Conservation (phyloP, 2,888 invertebrate species). For the Choreutis nemorana region DNA sequence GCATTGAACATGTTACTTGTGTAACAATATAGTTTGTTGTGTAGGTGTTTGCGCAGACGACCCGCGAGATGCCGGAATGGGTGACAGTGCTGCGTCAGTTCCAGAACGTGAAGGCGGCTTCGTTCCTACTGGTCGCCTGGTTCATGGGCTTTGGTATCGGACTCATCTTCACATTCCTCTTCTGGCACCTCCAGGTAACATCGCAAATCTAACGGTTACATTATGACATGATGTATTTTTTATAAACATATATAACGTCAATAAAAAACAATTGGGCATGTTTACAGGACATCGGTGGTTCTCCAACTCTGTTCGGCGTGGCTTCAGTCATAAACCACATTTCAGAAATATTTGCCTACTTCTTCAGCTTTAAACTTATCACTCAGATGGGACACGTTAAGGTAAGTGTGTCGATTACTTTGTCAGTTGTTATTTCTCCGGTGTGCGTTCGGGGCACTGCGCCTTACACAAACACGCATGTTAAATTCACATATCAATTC, state of each 20-base stretch:
- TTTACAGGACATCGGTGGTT: slow-evolving; percentile 88
- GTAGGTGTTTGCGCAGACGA: slow-evolving; percentile 88
- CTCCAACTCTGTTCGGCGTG: slow-evolving; percentile 96
- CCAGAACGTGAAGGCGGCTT: slow-evolving; percentile 88
- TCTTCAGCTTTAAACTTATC: slow-evolving; percentile 96
- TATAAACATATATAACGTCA: no score
- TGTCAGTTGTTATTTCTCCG: no score
- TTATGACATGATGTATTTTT: no score
- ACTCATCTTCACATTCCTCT: slow-evolving; percentile 97
- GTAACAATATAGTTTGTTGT: no score
- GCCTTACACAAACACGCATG: no score
- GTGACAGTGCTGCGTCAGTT: slow-evolving; percentile 89
- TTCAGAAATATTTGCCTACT: slow-evolving; percentile 98
- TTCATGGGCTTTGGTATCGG: slow-evolving; percentile 99
- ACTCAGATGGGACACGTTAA: slow-evolving; percentile 94
- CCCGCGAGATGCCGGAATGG: slow-evolving; percentile 93
- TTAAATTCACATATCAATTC: no score
- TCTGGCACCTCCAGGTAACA: slow-evolving; percentile 96
- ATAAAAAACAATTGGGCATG: neutral
- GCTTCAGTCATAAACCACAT: slow-evolving; percentile 99
- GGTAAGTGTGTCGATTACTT: slow-evolving; percentile 44
- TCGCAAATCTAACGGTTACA: no score
- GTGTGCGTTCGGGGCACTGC: no score
- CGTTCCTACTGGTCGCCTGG: slow-evolving; percentile 96
- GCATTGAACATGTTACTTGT: no score